These are phyloP conservation scores for Verasper variegatus DNA, from an alignment of 2,113 vertebrate species.

Conservation along the genomic window DNA sequence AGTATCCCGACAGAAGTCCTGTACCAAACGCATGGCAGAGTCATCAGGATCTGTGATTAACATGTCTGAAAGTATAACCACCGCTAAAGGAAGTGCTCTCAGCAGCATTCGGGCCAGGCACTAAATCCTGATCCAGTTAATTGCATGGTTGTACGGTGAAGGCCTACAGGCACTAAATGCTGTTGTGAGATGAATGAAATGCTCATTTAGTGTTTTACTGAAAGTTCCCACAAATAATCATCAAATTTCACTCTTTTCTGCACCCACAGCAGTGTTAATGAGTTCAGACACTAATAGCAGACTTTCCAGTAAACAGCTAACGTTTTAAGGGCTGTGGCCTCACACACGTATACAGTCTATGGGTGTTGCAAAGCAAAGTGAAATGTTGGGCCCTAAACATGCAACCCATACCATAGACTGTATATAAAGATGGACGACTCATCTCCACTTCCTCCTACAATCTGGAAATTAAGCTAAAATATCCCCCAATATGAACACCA, in stretches of 20 bases:
- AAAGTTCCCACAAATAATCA: constrained; percentile 60
- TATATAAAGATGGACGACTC: not conserved
- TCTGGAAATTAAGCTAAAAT: too few relatives aligned
- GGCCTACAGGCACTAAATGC: constrained; percentile 62
- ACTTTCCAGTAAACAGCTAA: constrained; percentile 28
- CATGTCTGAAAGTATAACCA: constrained; percentile 75
- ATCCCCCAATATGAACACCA: too few relatives aligned
- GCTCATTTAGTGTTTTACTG: constrained; percentile 65
- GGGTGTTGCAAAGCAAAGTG: not conserved
- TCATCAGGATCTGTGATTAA: constrained; percentile 79
- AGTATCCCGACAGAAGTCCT: constrained; percentile 64
- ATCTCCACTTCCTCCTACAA: not conserved
- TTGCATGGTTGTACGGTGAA: constrained; percentile 70
- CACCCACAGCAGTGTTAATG: constrained; percentile 54
- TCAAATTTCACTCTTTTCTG: constrained; percentile 56
- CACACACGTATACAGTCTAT: not conserved
- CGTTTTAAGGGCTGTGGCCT: constrained; percentile 1
- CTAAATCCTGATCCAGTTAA: constrained; percentile 77
- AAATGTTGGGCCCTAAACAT: not conserved
- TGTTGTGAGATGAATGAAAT: constrained; percentile 69
- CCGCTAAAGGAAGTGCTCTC: constrained; percentile 71
- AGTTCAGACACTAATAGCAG: constrained; percentile 38
- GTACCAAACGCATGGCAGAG: constrained; percentile 69
- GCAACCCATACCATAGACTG: not conserved
- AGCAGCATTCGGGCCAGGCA: constrained; percentile 68